Conservation (phyloP, 1,140 invertebrate genomes). For the Plutomurus gul region DNA sequence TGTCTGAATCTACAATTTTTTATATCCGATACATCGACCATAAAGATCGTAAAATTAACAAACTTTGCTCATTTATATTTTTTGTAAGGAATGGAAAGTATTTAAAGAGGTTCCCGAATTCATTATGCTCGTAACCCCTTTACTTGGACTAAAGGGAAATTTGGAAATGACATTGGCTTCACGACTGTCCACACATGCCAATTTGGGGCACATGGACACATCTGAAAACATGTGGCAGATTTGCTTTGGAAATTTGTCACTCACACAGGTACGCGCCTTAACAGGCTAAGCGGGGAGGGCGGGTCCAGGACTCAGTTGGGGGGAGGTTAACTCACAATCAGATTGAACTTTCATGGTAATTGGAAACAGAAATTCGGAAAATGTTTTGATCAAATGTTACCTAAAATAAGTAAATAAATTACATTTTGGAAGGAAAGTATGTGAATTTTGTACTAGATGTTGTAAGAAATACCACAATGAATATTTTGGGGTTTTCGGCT, state of each 20-base stretch:
- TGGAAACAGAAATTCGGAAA: too few species aligned
- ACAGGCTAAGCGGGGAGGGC: too few species aligned
- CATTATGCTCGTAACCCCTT: slow-evolving; percentile 88
- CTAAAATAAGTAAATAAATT: too few species aligned
- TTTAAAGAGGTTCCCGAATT: slow-evolving; percentile 80
- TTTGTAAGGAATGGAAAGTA: slow-evolving; percentile 72
- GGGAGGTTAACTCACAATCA: too few species aligned
- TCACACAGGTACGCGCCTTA: slow-evolving; percentile 87
- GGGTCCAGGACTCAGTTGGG: too few species aligned
- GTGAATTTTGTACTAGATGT: too few species aligned
- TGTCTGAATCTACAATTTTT: neutral
- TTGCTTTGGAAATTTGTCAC: slow-evolving; percentile 84
- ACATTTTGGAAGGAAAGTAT: too few species aligned
- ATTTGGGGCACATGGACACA: slow-evolving; percentile 77
- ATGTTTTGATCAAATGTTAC: too few species aligned
- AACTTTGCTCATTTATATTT: neutral
- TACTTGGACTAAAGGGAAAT: slow-evolving; percentile 94
- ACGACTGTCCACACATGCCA: slow-evolving; percentile 87
- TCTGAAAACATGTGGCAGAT: slow-evolving; percentile 73
- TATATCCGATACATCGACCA: neutral
- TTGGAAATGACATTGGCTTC: slow-evolving; percentile 97
- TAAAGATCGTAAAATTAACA: neutral
- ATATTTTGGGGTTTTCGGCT: too few species aligned
- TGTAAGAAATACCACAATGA: too few species aligned
- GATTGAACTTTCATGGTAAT: too few species aligned